Evolutionary conservation across 2,113 vertebrate genomes (phyloP).

Genomic region (Halichoerus grypus): DNA sequence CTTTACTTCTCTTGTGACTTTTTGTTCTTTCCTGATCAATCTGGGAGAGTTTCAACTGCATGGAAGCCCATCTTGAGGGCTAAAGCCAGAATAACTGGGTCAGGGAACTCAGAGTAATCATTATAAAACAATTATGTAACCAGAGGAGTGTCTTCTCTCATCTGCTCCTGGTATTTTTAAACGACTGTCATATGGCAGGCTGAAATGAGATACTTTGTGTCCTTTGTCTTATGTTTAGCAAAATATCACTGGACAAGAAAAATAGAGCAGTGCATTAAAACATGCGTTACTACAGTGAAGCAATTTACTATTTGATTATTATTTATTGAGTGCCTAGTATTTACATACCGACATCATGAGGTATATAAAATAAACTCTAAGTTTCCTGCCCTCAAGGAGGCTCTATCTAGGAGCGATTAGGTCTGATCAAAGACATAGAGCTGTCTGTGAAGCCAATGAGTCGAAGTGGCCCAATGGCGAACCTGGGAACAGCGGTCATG

Average conservation of each 20-base stretch:
- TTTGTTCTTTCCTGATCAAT: background rate
- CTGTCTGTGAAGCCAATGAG: background rate
- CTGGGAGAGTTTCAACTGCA: constrained; percentile 15
- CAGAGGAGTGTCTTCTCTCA: constrained; percentile 26
- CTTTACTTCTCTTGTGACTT: background rate
- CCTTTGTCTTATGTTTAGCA: background rate
- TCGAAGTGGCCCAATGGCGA: background rate
- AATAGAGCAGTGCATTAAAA: background rate
- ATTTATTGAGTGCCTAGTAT: background rate
- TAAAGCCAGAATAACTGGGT: background rate
- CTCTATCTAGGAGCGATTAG: background rate
- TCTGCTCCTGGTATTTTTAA: constrained; percentile 56
- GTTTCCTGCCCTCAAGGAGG: background rate
- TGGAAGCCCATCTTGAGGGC: background rate
- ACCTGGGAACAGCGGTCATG: background rate
- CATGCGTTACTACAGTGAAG: background rate
- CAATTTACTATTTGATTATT: background rate
- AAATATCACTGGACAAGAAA: background rate
- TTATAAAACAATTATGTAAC: constrained; percentile 16
- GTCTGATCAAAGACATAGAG: background rate
- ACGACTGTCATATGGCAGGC: background rate
- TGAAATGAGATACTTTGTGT: background rate
- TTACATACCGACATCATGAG: background rate
- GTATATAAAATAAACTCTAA: background rate
- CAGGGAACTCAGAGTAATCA: background rate